Conservation (phyloP, 2,888 invertebrate species). For the Carpatolechia fugitivella region DNA sequence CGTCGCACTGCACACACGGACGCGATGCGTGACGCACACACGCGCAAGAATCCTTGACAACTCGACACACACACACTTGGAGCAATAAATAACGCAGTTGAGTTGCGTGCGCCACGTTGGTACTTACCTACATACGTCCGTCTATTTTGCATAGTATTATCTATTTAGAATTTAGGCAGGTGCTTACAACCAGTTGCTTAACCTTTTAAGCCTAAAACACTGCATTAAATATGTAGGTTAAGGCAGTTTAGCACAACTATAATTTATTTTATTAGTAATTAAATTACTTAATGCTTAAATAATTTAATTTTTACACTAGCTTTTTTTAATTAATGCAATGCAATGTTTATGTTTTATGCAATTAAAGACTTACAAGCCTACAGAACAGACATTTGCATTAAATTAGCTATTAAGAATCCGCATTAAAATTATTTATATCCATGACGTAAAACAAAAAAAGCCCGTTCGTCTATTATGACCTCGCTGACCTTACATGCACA, state of each 20-base stretch:
- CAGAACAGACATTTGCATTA: not conserved
- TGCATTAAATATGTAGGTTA: not conserved
- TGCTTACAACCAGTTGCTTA: constrained; percentile 4
- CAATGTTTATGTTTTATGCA: no score
- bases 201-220: not conserved
- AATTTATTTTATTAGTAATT: not conserved
- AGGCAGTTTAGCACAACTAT: not conserved
- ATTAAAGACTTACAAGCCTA: not conserved
- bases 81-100: constrained; percentile 53
- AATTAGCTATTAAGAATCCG: not conserved
- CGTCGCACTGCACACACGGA: constrained; percentile 34
- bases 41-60: constrained; percentile 48
- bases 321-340: no score
- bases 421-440: not conserved
- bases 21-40: constrained; percentile 35
- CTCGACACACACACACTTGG: constrained; percentile 41
- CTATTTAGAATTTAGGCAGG: constrained; percentile 20
- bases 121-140: constrained; percentile 41
- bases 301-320: no score
- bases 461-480: constrained; percentile 32
- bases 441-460: not conserved
- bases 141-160: constrained; percentile 49
- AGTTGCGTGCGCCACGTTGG: constrained; percentile 53
- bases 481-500: constrained; percentile 63
- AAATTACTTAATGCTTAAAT: no score